These are phyloP conservation scores for Toxotes chatareus DNA, from an alignment of 2,113 vertebrate species.

Conservation along the genomic window DNA sequence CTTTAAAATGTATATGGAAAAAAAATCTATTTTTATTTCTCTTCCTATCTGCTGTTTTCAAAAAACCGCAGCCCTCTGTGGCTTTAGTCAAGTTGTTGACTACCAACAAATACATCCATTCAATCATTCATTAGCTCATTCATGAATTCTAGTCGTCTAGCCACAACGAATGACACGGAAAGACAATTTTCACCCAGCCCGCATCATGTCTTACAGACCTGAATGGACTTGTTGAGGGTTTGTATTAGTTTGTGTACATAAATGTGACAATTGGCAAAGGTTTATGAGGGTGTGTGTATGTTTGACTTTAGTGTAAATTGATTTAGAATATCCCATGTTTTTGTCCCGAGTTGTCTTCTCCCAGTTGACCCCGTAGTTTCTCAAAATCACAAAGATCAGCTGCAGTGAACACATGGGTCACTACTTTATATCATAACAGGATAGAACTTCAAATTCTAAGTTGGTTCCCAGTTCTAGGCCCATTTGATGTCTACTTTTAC, in stretches of 20 bases:
- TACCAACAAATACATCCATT: constrained; percentile 67
- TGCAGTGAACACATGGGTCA: constrained; percentile 36
- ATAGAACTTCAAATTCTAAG: constrained; percentile 11
- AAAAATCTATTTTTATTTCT: constrained; percentile 82
- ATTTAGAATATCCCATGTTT: constrained; percentile 61
- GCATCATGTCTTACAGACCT: constrained; percentile 62
- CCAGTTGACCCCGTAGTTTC: constrained; percentile 18
- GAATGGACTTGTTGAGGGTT: constrained; percentile 57
- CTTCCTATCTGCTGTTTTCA: constrained; percentile 81
- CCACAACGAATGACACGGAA: constrained; percentile 47
- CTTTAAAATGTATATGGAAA: constrained; percentile 81
- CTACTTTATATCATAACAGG: constrained; percentile 10
- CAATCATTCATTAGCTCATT: constrained; percentile 65
- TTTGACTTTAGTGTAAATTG: constrained; percentile 62
- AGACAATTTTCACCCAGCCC: constrained; percentile 50
- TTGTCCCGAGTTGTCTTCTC: constrained; percentile 44
- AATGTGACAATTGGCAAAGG: constrained; percentile 71
- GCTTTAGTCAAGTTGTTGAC: constrained; percentile 77
- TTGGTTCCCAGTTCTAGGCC: constrained; percentile 26
- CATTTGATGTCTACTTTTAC: constrained; percentile 25
- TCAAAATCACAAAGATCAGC: constrained; percentile 34
- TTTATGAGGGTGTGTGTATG: constrained; percentile 68
- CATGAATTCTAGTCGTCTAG: constrained; percentile 46
- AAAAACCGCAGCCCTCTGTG: constrained; percentile 80
- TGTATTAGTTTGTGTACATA: constrained; percentile 75